Conservation (phyloP, 2,113 vertebrate species). For the Capreolus pygargus region DNA sequence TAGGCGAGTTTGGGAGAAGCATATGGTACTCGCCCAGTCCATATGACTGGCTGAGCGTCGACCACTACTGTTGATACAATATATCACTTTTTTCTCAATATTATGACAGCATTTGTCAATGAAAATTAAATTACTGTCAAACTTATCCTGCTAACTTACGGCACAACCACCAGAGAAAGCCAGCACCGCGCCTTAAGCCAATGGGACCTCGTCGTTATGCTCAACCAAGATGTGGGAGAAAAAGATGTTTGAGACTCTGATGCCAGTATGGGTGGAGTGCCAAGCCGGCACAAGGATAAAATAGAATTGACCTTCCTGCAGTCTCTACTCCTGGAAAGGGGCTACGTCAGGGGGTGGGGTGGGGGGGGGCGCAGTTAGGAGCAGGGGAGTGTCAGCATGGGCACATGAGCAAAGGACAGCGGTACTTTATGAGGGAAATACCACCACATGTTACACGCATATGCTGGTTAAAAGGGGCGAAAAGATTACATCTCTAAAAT, state of each 20-base stretch:
- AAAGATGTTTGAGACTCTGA: conserved; percentile 56
- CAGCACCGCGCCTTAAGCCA: conserved; percentile 81
- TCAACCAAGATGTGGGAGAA: conserved; percentile 66
- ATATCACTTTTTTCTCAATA: conserved; percentile 85
- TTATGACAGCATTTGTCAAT: conserved; percentile 89
- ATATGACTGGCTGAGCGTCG: conserved; percentile 90
- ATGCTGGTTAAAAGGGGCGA: neutral
- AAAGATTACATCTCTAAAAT: conserved; percentile 26
- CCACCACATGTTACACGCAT: neutral
- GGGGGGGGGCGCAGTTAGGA: neutral
- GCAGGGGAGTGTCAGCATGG: no score
- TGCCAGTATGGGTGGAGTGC: neutral
- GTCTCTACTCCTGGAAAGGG: neutral
- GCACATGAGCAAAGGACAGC: rapidly evolving
- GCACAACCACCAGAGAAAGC: conserved; percentile 80
- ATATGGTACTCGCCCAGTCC: conserved; percentile 88
- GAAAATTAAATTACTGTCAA: conserved; percentile 90
- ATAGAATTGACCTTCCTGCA: neutral
- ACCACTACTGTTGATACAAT: conserved; percentile 87
- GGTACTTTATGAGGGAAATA: neutral
- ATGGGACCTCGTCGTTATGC: conserved; percentile 76
- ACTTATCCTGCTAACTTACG: conserved; percentile 85
- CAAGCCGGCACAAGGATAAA: neutral
- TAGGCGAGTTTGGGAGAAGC: conserved; percentile 85
- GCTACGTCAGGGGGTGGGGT: rapidly evolving